Conservation (phyloP, 2,113 vertebrate species). For the Raja brachyura region DNA sequence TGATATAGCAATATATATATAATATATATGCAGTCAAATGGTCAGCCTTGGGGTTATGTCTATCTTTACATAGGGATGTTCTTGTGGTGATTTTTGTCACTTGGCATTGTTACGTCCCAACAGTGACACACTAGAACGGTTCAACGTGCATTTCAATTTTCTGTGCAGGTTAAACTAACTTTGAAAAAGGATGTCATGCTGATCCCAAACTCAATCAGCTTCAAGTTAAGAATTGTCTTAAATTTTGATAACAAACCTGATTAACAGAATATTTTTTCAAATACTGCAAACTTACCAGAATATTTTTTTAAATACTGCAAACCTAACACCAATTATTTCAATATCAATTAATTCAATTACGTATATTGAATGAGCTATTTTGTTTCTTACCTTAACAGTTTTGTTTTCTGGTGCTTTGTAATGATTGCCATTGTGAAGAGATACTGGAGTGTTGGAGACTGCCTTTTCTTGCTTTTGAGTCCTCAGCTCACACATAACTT, state of each 20-base stretch:
- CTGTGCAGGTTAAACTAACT: not conserved
- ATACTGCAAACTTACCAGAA: constrained; percentile 44
- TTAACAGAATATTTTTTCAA: constrained; percentile 41
- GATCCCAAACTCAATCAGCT: not conserved
- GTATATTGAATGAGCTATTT: constrained; percentile 39
- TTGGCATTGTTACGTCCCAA: no score
- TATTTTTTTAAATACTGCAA: constrained; percentile 46
- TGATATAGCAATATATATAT: no score
- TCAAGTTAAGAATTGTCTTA: not conserved
- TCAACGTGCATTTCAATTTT: not conserved
- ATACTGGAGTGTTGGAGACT: constrained; percentile 58
- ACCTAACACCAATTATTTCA: not conserved
- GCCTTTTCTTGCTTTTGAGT: constrained; percentile 75
- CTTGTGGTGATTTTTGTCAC: no score
- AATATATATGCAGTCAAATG: no score
- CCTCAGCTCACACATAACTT: constrained; percentile 77
- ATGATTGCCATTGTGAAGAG: constrained; percentile 73
- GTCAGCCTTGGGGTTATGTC: no score
- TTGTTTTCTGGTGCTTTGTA: constrained; percentile 76
- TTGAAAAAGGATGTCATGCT: not conserved
- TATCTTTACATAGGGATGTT: no score
- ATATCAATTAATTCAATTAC: constrained; percentile 39
- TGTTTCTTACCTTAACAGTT: constrained; percentile 63
- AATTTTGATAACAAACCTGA: constrained; percentile 44
- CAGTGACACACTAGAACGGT: no score